Percentiles rank a stretch among this genome's conserved stretches.
Conservation (phyloP, 2,113 vertebrate genomes). For the Carassius carassius region DNA sequence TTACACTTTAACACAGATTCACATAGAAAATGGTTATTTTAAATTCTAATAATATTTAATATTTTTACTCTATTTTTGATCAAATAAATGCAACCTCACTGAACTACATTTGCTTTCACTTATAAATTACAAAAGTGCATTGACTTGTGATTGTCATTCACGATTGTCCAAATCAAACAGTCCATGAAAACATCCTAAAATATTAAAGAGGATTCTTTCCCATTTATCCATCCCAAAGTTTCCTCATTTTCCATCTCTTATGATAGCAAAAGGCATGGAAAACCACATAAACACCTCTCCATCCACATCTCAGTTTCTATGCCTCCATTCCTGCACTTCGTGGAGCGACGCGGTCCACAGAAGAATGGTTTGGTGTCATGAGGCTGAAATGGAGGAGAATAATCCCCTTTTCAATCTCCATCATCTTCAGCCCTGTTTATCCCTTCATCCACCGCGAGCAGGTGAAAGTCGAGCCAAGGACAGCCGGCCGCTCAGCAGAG, state of each 20-base stretch:
- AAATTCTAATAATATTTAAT: neutral
- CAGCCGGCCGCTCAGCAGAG: conserved; percentile 14
- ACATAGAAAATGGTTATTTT: neutral
- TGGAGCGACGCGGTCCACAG: neutral
- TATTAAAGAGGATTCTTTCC: neutral
- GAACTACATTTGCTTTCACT: too few species aligned
- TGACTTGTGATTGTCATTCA: too few species aligned
- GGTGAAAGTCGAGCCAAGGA: conserved; percentile 45
- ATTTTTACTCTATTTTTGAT: neutral
- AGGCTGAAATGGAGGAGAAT: conserved; percentile 20
- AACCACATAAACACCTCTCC: too few species aligned
- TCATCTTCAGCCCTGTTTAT: neutral
- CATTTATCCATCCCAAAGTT: neutral
- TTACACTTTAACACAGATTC: neutral
- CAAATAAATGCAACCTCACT: neutral
- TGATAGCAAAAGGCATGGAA: neutral
- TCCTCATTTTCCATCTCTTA: neutral
- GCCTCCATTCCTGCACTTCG: neutral
- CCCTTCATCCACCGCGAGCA: neutral
- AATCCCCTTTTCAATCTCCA: neutral
- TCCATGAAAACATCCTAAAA: neutral
- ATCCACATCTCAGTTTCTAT: neutral
- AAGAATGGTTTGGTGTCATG: neutral
- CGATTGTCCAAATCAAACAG: too few species aligned
- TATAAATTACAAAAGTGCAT: too few species aligned